Evolutionary conservation across 2,888 invertebrate genomes (phyloP), one percentile per base, ranked within the genome.

Genomic region (Agriopis marginaria): DNA sequence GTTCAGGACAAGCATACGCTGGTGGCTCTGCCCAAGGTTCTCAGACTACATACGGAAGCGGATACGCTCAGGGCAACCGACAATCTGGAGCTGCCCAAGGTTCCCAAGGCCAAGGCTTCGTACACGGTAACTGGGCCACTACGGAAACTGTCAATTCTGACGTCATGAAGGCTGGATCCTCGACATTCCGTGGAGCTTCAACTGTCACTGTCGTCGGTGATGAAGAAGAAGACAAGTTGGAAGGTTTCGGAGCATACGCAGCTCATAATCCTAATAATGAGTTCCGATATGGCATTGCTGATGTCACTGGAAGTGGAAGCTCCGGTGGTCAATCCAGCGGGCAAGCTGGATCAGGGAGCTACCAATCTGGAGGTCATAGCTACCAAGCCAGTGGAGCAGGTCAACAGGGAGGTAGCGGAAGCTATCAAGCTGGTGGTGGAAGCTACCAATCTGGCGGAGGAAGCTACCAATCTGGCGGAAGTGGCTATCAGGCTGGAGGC

Each of bases 61-160:
- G 61, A 44, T 73, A 69, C 54, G 64, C 56, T 12, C 76, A 75
- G 53, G 75, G 75, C 7, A 75, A 70, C 39, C 66, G 71, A 42
- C 73, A 75, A 59, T 63, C 53, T 9, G 70, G 56, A 17, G 51
- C 60, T 8, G 45, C 65, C 11, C 80, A 79, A 59, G 77, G 77
- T 3, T 73, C 78, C 10, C 79, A 78, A 50, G 80, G 81, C 0
- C 89, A 87, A 78, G 87, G 84, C 2, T 93, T 93, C 66, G 86
- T 92, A 9, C 92, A 91, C 64, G 88, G 90, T 2, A 85, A 89
- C 55, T 93, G 89, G 90, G 90, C 89, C 1, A 94, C 94, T 0
- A 94, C 94, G 7, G 94, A 94, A 82, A 93, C 92, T 0, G 90
- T 94, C 6, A 94, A 94, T 75, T 81, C 90, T 45, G 91, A 94